These are phyloP conservation scores for Melipona bicolor DNA, from an alignment of 2,888 invertebrate genomes.

Conservation along the genomic window DNA sequence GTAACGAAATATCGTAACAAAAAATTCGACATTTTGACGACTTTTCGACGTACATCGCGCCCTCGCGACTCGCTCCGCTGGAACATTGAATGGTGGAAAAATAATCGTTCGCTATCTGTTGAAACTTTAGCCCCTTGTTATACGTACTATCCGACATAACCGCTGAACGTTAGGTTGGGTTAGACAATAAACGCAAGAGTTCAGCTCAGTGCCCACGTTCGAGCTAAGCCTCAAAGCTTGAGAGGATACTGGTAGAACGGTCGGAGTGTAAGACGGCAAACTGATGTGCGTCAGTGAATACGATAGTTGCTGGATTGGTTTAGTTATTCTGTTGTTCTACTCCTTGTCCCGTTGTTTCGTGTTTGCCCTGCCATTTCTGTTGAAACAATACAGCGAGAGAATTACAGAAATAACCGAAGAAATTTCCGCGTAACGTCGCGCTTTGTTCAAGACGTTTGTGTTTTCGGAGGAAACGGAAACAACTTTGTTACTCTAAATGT, in stretches of 20 bases:
- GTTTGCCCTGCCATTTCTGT: not conserved
- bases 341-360: constrained; percentile 11
- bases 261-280: not conserved
- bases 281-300: constrained; percentile 22
- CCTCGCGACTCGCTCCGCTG: too few species aligned
- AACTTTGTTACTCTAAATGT: too few species aligned
- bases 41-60: not conserved
- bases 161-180: not conserved
- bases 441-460: too few species aligned
- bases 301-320: constrained; percentile 18
- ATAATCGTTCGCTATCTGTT: not conserved
- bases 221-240: constrained; percentile 7
- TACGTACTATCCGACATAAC: not conserved
- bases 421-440: too few species aligned
- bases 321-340: constrained; percentile 14
- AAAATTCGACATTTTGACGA: not conserved
- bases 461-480: not conserved
- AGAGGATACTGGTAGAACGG: not conserved
- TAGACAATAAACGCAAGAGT: not conserved
- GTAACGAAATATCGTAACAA: not conserved
- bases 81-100: not conserved
- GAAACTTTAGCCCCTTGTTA: not conserved
- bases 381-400: too few species aligned
- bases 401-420: too few species aligned
- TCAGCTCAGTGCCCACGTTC: not conserved